These are phyloP conservation scores for Ridgeia piscesae DNA, from an alignment of 1,140 invertebrate species.

Conservation along the genomic window DNA sequence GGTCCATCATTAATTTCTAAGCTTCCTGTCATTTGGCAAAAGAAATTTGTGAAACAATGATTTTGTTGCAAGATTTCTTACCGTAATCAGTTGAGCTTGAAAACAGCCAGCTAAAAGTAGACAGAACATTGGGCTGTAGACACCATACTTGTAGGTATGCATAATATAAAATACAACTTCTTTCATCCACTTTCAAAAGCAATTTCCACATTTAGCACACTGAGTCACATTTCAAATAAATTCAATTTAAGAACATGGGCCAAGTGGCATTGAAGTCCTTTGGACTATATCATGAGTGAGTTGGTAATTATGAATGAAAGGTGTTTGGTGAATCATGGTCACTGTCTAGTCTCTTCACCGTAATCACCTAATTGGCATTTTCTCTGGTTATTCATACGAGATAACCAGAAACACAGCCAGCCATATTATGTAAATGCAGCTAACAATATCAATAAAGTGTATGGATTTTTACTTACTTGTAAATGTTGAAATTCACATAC, in stretches of 20 bases:
- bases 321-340: too few relatives aligned
- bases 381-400: too few relatives aligned
- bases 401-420: too few relatives aligned
- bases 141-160: not conserved
- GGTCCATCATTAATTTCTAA: not conserved
- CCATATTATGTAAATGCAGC: too few relatives aligned
- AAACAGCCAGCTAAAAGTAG: conserved; percentile 23
- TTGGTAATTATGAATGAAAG: too few relatives aligned
- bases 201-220: not conserved
- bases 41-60: not conserved
- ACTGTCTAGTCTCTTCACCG: too few relatives aligned
- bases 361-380: too few relatives aligned
- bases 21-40: not conserved
- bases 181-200: not conserved
- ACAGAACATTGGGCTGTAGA: not conserved
- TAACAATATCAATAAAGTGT: not conserved
- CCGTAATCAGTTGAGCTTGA: not conserved
- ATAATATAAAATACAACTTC: not conserved
- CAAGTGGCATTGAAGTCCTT: too few relatives aligned
- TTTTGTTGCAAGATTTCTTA: not conserved
- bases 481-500: conserved; percentile 22
- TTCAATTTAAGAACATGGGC: not conserved
- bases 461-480: conserved; percentile 19
- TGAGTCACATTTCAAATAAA: not conserved
- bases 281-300: too few relatives aligned